A percentile compares a stretch with the other conserved stretches of the same genome.
phyloP scores from a whole-genome alignment of 2,113 vertebrate genomes.

The Myrmecobius fasciatus region DNA sequence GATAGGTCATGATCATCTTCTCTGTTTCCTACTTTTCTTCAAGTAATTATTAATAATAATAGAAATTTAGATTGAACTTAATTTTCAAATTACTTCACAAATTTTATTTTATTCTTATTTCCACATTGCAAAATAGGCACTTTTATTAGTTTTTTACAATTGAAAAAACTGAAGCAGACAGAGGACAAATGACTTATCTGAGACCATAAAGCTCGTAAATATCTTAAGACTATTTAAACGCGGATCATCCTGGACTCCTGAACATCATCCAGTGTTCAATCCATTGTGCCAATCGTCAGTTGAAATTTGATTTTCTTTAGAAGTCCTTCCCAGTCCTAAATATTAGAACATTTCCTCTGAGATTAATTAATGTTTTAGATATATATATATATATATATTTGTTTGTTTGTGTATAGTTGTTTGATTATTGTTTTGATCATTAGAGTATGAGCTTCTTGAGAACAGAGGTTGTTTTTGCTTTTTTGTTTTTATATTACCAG shows the following conservation, averaged over 20 bases:
- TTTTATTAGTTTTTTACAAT: background rate
- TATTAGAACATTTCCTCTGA: background rate
- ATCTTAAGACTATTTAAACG: background rate
- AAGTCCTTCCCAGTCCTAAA: background rate
- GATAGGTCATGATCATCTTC: background rate
- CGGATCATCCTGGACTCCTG: background rate
- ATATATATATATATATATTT: no score
- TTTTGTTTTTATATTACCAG: background rate
- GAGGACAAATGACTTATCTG: background rate
- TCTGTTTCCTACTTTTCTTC: background rate
- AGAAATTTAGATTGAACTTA: background rate
- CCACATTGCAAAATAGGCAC: background rate
- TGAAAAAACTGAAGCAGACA: background rate
- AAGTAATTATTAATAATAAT: background rate
- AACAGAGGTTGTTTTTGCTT: background rate
- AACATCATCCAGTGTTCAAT: background rate
- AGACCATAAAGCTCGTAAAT: background rate
- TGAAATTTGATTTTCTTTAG: background rate
- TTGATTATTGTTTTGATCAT: background rate
- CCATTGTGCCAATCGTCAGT: background rate
- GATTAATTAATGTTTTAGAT: background rate
- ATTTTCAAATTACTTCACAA: background rate
- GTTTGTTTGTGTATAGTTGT: background rate
- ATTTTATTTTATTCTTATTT: background rate
- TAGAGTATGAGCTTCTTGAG: background rate